Base-by-base conservation (phyloP, 2,113 vertebrate genomes). In the human region DNA sequence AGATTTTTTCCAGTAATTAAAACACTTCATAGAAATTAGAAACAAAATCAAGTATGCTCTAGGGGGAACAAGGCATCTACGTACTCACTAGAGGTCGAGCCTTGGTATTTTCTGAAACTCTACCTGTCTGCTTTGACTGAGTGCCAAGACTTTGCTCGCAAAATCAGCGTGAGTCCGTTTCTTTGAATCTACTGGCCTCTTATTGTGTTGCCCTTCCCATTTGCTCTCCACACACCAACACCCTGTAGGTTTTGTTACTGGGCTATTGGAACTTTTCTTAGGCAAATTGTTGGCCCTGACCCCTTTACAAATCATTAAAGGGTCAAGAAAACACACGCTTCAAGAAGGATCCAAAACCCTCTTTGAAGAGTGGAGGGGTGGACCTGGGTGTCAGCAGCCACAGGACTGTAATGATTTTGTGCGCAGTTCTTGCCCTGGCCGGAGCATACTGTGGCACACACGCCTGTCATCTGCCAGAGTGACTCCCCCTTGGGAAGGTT, bases 21-120 rank as follows among this genome's bases (percentile, higher is more conserved):
- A 93, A 48, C 32, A 30, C 91, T 80, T 78, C 81, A 57, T 14
- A 79, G n/a, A 94, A 89, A 92, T 57, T 5, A 84, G 66, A 92
- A 94, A 6, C 40, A 73, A 66, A 85, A 73, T 82, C 11, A 48
- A 79, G 48, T 38, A 52, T 73, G 75, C 50, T 86, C 32, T n/a
- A 61, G 43, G 20, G 55, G 16, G 27, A 57, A 50, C 27, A 22
- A 72, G 43, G 50, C 35, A 61, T 59, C 48, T 2, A 66, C 20
- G 64, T 7, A n/a, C 3, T 70, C n/a, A 22, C 52, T 66, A 45
- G 76, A 72, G 8, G n/a, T 64, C 83, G 70, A 88, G 25, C 6
- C 52, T 27, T 13, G 8, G 38, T 18, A 27, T 86, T 82, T 90
- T 92, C 88, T 52, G 35, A 45, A 93, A 64, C 25, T 12, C 79